Conservation (phyloP, 2,113 vertebrate species). For the Thalassoma bifasciatum region DNA sequence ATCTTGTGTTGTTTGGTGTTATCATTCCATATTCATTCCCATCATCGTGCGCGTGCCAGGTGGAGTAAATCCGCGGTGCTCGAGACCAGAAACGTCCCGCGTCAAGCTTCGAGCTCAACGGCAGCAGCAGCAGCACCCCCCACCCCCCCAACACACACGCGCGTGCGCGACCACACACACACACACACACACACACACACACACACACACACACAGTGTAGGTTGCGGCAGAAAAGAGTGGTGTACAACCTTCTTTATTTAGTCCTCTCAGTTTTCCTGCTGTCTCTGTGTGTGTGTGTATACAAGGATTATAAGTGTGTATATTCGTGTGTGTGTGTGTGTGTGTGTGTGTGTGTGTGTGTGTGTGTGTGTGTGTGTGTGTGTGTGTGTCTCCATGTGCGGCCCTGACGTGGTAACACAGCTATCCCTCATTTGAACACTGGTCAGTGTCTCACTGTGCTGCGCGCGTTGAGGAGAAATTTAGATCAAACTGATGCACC, state of each 20-base stretch:
- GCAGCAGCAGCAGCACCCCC: no score
- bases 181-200: neutral
- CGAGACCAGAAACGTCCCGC: conserved; percentile 80
- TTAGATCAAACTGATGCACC: no score
- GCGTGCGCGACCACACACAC: neutral
- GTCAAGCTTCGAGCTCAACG: conserved; percentile 70
- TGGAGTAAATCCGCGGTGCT: conserved; percentile 76
- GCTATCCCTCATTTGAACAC: no score
- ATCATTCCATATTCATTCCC: conserved; percentile 69
- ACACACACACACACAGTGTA: neutral
- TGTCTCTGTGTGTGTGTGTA: neutral
- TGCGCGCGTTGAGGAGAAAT: no score
- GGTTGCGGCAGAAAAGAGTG: conserved; percentile 73
- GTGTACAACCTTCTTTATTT: conserved; percentile 25
- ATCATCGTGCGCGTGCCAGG: conserved; percentile 67
- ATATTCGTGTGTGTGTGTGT: neutral
- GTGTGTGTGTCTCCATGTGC: neutral
- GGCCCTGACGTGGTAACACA: no score
- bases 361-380: neutral
- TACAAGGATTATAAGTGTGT: no score
- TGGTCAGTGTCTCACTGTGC: no score
- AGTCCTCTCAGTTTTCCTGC: neutral
- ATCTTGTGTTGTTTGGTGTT: conserved; percentile 71
- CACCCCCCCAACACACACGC: conserved; percentile 15
- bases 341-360: neutral